Base-by-base conservation (phyloP, 2,797 vertebrate genomes). In the Spinibarbus caldwelli region DNA sequence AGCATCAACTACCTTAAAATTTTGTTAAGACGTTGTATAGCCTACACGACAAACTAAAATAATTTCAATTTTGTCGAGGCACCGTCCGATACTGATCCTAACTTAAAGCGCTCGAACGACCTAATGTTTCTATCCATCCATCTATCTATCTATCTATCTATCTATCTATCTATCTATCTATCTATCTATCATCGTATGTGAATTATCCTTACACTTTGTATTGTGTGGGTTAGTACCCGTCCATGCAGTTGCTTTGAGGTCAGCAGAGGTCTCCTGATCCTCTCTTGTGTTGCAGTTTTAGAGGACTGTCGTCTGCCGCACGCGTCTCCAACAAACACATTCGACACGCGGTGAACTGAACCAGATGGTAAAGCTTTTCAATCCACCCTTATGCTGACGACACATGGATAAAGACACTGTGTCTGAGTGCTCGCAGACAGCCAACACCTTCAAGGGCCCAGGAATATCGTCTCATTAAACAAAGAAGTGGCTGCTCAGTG, bases 291-390 rank as follows among this genome's bases (percentile, higher is more conserved):
- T 67, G 89, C 86, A 86, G 76, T 87, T 83, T n/a, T 45, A 54
- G 45, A 86, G 80, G 87, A 85, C 80, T 86, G 90, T 88, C 87
- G 89, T 90, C 89, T 91, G 88, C 87, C 82, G 80, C 86, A 80
- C 89, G 90, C 90, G 88, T 80, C 87, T 90, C 80, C 36, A 72
- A 85, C 89, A 86, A 89, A 87, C 87, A 88, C 86, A 90, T 90
- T 90, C 80, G 88, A 89, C 85, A 88, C 85, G 87, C 85, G 62
- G 82, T 78, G 85, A 75, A 76, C 87, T 90, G n/a, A n/a, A n/a
- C 91, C 90, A 92, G 91, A 92, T 92, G 90, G 83, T 84, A 86
- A 89, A 84, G 84, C 87, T 85, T 72, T 89, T 90, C 84, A 89
- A 87, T 80, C 87, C 89, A 87, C 81, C 78, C 78, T 84, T 86